Conservation (phyloP, 2,888 invertebrate species). For the Pycnomerus fuliginosus region DNA sequence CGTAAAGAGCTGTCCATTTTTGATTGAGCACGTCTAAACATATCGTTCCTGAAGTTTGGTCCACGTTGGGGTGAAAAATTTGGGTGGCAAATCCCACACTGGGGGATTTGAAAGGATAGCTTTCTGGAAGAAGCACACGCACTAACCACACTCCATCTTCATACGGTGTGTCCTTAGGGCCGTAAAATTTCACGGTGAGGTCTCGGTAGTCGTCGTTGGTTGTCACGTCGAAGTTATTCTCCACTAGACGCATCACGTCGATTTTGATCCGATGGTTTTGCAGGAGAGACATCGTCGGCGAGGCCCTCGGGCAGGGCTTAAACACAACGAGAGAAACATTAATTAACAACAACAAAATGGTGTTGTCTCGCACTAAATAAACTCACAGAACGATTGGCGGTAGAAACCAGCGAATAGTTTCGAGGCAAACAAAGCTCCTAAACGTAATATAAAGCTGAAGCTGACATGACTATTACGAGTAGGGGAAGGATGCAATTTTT, state of each 20-base stretch:
- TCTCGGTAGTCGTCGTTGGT: slow-evolving; percentile 10
- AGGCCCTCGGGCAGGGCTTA: not conserved
- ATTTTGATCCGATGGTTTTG: slow-evolving; percentile 11
- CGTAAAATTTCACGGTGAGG: slow-evolving; percentile 14
- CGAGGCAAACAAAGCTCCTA: too few relatives aligned
- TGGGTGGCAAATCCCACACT: slow-evolving; percentile 13
- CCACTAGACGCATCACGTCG: slow-evolving; percentile 11
- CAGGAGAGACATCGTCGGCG: not conserved
- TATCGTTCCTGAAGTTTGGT: slow-evolving; percentile 10
- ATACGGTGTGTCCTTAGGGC: slow-evolving; percentile 12
- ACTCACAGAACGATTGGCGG: too few relatives aligned
- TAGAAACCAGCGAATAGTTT: too few relatives aligned
- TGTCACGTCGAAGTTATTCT: slow-evolving; percentile 11
- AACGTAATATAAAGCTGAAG: too few relatives aligned
- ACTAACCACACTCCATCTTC: slow-evolving; percentile 14
- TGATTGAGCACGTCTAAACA: slow-evolving; percentile 20
- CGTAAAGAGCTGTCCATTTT: slow-evolving; percentile 18
- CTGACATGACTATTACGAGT: too few relatives aligned
- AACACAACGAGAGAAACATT: too few relatives aligned
- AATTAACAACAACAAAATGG: too few relatives aligned
- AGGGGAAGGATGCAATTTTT: too few relatives aligned
- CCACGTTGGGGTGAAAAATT: slow-evolving; percentile 20
- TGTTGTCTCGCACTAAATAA: too few relatives aligned
- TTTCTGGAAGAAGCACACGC: slow-evolving; percentile 8
- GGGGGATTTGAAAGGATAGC: slow-evolving; percentile 17